Conservation (phyloP, 2,888 invertebrate genomes). For the Andrena camellia region DNA sequence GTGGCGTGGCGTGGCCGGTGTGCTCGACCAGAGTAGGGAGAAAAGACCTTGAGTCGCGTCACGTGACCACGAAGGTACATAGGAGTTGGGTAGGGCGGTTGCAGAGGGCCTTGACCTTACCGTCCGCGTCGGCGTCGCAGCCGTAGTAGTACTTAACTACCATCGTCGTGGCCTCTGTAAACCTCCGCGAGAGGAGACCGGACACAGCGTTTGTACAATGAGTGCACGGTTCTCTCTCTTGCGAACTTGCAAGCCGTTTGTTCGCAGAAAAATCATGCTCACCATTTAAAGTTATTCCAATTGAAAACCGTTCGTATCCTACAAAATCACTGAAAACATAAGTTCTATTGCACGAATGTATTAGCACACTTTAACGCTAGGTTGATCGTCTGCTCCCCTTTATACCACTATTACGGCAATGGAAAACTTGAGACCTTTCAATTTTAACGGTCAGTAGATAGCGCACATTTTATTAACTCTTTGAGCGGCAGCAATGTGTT, state of each 20-base stretch:
- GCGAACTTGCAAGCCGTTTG: background rate
- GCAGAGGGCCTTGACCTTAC: constrained; percentile 87
- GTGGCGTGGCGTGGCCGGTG: constrained; percentile 48
- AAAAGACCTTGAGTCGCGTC: constrained; percentile 87
- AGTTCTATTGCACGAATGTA: too few relatives aligned
- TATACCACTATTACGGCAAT: too few relatives aligned
- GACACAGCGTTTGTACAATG: constrained; percentile 28
- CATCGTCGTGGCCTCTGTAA: constrained; percentile 56
- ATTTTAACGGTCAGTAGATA: too few relatives aligned
- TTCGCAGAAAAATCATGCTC: background rate
- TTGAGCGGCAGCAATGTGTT: too few relatives aligned
- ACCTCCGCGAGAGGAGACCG: constrained; percentile 46
- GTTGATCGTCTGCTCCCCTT: too few relatives aligned
- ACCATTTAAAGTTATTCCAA: background rate
- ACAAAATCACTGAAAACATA: too few relatives aligned
- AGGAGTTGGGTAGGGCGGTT: constrained; percentile 81
- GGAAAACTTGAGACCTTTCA: too few relatives aligned
- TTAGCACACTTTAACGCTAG: too few relatives aligned
- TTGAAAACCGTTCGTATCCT: background rate
- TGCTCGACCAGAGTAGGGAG: constrained; percentile 78
- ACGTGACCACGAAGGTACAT: constrained; percentile 86
- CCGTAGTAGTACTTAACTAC: constrained; percentile 57
- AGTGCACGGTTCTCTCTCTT: background rate
- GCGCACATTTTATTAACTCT: too few relatives aligned
- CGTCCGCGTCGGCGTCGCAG: constrained; percentile 74